Conservation (phyloP, 1,140 invertebrate species). For the Macrosteles quadrilineatus region DNA sequence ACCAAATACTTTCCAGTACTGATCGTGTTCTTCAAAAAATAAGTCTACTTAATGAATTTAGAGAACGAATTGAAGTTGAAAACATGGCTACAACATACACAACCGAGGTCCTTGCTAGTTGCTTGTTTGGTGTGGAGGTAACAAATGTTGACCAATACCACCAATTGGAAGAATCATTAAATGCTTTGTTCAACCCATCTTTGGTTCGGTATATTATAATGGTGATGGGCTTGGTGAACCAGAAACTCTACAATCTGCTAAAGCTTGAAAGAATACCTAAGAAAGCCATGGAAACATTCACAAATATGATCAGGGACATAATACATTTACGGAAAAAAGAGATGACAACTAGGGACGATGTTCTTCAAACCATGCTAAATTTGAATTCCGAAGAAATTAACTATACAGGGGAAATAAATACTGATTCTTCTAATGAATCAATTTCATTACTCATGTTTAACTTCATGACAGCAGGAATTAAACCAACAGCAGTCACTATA, state of each 20-base stretch:
- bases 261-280: not conserved
- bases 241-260: not conserved
- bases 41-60: not conserved
- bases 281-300: not conserved
- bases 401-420: no score
- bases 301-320: not conserved
- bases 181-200: not conserved
- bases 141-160: not conserved
- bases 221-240: not conserved
- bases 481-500: not conserved
- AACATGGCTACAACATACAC: not conserved
- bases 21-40: not conserved
- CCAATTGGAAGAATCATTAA: not conserved
- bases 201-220: not conserved
- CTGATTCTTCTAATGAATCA: no score
- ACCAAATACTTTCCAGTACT: not conserved
- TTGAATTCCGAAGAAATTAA: conserved; percentile 29
- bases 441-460: not conserved
- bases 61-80: not conserved
- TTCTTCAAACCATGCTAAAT: not conserved
- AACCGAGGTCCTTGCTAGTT: not conserved
- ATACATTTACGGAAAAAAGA: not conserved
- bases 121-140: not conserved
- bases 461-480: not conserved
- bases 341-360: not conserved